Evolutionary conservation across 2,113 vertebrate genomes (phyloP), one percentile per base, ranked within the genome.

Genomic region (Psephotus haematonotus): DNA sequence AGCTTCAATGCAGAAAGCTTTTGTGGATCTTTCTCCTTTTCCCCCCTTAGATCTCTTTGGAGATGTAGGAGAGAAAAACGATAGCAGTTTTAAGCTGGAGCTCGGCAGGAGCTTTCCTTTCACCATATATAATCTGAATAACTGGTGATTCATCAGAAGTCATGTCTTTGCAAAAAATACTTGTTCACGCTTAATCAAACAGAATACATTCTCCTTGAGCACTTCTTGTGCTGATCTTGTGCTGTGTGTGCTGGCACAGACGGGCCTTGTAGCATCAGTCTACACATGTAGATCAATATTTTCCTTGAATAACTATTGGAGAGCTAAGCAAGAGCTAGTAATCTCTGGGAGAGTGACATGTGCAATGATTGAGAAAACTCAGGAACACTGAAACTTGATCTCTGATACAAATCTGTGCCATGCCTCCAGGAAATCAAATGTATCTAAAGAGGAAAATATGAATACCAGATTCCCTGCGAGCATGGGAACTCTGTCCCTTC

Each of bases 61-160:
- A 49, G 37, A 28, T 46, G 13, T 0, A 10, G 24, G 4, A 24
- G 52, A 65, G 62, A 15, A 13, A 52, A 17, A 20, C 0, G 11
- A 6, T 5, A 11, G 41, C 4, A 44, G 9, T 43, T 91, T 75
- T 20, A 44, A 12, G 27, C 19, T 4, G 13, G 52, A 65, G 78
- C 35, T 18, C 13, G 35, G 80, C 70, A 70, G 57, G 69, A 76
- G 19, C 71, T 50, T 7, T 46, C 37, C 55, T 24, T 59, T 70
- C 84, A 41, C 77, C 46, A 0, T 1, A 3, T 23, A 57, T 15
- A 7, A 88, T 24, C 59, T 47, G 57, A 6, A 17, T 1, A 52
- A 25, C 5, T 1, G 9, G 46, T 25, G 78, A 60, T 50, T 25
- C 85, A 55, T 74, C 65, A 3, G n/a, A 10, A 78, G 24, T 11